Evolutionary conservation across 2,797 vertebrate genomes (phyloP), one percentile per base, ranked within the genome.

Genomic region (Coilia nasus): DNA sequence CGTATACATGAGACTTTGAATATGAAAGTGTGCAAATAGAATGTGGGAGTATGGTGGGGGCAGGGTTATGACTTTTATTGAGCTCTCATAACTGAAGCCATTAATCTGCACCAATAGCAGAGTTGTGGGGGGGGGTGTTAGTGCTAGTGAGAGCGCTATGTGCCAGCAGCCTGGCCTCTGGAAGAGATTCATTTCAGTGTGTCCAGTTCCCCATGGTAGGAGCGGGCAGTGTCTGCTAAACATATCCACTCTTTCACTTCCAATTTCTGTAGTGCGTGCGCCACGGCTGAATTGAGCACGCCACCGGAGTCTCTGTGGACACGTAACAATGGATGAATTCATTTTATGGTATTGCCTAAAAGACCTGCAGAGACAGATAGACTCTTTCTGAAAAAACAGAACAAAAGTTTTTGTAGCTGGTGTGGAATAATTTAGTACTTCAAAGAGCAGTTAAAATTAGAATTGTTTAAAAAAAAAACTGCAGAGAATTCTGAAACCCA

Each of bases 81-180:
- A 88, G 85, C 28, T 2, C 7, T 67, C 83, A 54, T 62, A 82
- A 90, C 90, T 88, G 89, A 81, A 44, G 35, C 23, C 28, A 81
- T 89, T 83, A 75, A 47, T 90, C 84, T 89, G 86, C 82, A 41
- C n/a, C 31, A 35, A 28, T 19, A 2, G 25, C 50, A n/a, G 81
- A 41, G 81, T 19, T 2, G 85, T 0, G 46, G 59, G 0, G 23
- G 23, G 44, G 21, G 41, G 56, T 3, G 50, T 54, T 3, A 10
- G 64, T 64, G 78, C 67, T 80, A n/a, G 15, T 23, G n/a, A 64
- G 23, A 23, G 81, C 83, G 31, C 82, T 47, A 83, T 0, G 0
- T n/a, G 85, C 87, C 81, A 41, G 56, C 54, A 54, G 60, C 19
- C 82, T 84, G 28, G 67, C 86, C 89, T 64, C 0, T 41, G 2